phyloP scores from a whole-genome alignment of 2,113 vertebrate species.

The Falcunculus frontatus region DNA sequence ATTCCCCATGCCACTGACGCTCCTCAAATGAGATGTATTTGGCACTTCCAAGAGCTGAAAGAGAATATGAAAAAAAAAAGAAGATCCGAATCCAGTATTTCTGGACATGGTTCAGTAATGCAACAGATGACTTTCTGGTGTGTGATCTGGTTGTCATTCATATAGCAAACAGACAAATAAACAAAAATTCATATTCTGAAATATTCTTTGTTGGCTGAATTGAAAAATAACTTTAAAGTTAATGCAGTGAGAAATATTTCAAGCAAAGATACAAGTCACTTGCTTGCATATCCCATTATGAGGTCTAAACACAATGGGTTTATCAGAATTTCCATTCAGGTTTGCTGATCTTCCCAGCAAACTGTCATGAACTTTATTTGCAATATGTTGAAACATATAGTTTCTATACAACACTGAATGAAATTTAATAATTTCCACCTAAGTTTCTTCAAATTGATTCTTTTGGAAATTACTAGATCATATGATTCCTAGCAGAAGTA shows the following conservation, averaged over 20 bases:
- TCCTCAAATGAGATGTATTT: slow-evolving; percentile 80
- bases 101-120: background rate
- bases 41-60: slow-evolving; percentile 67
- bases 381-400: background rate
- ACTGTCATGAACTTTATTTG: background rate
- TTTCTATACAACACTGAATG: background rate
- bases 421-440: background rate
- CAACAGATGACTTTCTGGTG: background rate
- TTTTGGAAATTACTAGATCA: background rate
- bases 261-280: background rate
- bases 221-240: background rate
- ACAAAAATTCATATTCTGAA: background rate
- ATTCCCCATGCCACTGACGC: slow-evolving; percentile 75
- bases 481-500: background rate
- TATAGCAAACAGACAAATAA: background rate
- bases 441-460: background rate
- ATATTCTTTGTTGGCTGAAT: background rate
- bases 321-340: background rate
- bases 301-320: background rate
- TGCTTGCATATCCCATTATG: background rate
- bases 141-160: background rate
- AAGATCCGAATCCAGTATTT: background rate
- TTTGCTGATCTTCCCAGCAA: background rate
- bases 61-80: slow-evolving; percentile 13
- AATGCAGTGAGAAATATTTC: background rate